Conservation (phyloP, 2,797 vertebrate genomes). For the Melanotaenia trifasciata region DNA sequence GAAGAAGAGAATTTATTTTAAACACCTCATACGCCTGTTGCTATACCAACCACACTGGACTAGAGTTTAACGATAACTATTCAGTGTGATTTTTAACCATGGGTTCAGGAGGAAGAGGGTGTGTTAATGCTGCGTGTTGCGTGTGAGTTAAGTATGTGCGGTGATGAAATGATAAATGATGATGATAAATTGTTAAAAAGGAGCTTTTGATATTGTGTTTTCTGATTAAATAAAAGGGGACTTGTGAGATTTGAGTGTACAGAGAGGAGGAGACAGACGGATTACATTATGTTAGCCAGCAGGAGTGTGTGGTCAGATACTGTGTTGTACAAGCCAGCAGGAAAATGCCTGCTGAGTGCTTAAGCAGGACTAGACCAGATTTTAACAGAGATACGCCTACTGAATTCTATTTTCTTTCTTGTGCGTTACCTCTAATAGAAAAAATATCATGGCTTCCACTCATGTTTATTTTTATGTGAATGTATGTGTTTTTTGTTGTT, state of each 20-base stretch:
- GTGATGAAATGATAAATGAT: no score
- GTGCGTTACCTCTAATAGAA: conserved; percentile 13
- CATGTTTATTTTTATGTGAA: conserved; percentile 13
- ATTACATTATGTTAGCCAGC: conserved; percentile 73
- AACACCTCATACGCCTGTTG: conserved; percentile 58
- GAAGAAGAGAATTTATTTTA: conserved; percentile 32
- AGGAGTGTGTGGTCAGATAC: conserved; percentile 63
- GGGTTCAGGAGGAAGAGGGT: neutral
- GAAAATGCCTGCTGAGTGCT: conserved; percentile 67
- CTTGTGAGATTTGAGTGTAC: conserved; percentile 36
- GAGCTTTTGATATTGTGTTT: conserved; percentile 35
- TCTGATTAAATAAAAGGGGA: conserved; percentile 40
- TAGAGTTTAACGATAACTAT: conserved; percentile 24
- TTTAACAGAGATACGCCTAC: conserved; percentile 42
- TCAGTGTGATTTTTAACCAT: conserved; percentile 26
- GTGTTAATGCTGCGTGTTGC: neutral
- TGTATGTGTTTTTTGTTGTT: neutral
- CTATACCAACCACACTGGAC: conserved; percentile 55
- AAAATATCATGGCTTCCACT: neutral
- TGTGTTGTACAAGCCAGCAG: conserved; percentile 53
- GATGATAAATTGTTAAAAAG: neutral
- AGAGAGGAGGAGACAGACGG: conserved; percentile 62
- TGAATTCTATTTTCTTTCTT: conserved; percentile 24
- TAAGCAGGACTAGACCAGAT: conserved; percentile 49
- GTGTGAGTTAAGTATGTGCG: neutral